Conservation (phyloP, 2,888 invertebrate species). For the Polietes domitor region DNA sequence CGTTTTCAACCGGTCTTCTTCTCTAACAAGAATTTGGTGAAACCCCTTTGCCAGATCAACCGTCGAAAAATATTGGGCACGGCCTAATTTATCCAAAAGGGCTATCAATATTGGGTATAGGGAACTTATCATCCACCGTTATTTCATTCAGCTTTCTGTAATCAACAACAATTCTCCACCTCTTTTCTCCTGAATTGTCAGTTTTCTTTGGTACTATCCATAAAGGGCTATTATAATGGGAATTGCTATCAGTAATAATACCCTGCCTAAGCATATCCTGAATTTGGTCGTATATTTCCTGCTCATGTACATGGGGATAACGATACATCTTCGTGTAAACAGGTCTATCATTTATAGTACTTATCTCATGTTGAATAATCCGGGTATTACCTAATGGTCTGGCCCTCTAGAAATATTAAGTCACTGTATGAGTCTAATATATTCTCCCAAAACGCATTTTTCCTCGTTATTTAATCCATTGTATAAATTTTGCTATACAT, state of each 20-base stretch:
- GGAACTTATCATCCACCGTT: conserved; percentile 56
- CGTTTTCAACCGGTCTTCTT: background rate
- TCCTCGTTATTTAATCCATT: background rate
- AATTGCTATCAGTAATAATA: conserved; percentile 37
- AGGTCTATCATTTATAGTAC: background rate
- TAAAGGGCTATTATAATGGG: conserved; percentile 24
- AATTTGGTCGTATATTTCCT: conserved; percentile 32
- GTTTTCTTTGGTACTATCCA: conserved; percentile 43
- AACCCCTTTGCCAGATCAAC: conserved; percentile 19
- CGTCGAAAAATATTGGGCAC: conserved; percentile 54
- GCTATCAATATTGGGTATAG: conserved; percentile 68
- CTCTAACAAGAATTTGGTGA: conserved; percentile 24
- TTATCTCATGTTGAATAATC: background rate
- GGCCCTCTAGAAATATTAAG: background rate
- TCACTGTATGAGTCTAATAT: background rate
- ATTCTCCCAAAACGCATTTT: background rate
- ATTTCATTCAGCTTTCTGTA: background rate
- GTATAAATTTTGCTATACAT: background rate
- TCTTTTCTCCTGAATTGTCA: conserved; percentile 28
- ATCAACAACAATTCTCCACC: conserved; percentile 35
- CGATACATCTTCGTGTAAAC: background rate
- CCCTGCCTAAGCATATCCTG: conserved; percentile 39
- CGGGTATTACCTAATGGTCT: background rate
- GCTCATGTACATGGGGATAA: conserved; percentile 33
- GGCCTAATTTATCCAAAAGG: conserved; percentile 71